Conservation (phyloP, 2,888 invertebrate species). For the Macrosoma leucophasiata region DNA sequence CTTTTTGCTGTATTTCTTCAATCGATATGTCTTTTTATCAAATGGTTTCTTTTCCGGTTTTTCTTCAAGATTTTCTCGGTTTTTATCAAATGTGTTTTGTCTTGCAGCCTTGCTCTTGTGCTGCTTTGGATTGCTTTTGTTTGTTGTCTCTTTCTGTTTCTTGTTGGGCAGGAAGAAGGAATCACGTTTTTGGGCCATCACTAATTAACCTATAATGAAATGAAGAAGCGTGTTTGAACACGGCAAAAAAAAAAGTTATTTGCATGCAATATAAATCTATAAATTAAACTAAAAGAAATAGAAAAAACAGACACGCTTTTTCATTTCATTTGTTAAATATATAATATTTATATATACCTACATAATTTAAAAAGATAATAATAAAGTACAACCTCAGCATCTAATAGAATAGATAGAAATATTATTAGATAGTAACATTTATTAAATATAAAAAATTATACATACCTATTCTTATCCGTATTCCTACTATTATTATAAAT, state of each 20-base stretch:
- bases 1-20: constrained; percentile 82
- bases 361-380: too few species aligned
- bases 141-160: constrained; percentile 30
- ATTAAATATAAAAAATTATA: too few species aligned
- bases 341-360: constrained; percentile 8
- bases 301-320: constrained; percentile 52
- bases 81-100: constrained; percentile 46
- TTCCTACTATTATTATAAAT: too few species aligned
- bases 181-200: constrained; percentile 56
- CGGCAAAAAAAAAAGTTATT: constrained; percentile 26
- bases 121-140: constrained; percentile 16
- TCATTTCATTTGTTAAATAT: constrained; percentile 38
- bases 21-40: constrained; percentile 79
- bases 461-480: too few species aligned
- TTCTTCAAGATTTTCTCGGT: constrained; percentile 29
- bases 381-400: too few species aligned
- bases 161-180: constrained; percentile 50
- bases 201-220: constrained; percentile 60
- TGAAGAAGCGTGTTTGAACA: constrained; percentile 67
- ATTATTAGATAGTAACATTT: constrained; percentile 5
- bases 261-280: constrained; percentile 19
- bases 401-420: too few species aligned
- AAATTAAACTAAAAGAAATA: constrained; percentile 23
- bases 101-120: constrained; percentile 31
- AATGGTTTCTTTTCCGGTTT: constrained; percentile 71